Percentiles rank a stretch among this genome's conserved stretches.
Evolutionary conservation across 2,888 invertebrate genomes (phyloP).

Genomic region (Meghimatium bilineatum): DNA sequence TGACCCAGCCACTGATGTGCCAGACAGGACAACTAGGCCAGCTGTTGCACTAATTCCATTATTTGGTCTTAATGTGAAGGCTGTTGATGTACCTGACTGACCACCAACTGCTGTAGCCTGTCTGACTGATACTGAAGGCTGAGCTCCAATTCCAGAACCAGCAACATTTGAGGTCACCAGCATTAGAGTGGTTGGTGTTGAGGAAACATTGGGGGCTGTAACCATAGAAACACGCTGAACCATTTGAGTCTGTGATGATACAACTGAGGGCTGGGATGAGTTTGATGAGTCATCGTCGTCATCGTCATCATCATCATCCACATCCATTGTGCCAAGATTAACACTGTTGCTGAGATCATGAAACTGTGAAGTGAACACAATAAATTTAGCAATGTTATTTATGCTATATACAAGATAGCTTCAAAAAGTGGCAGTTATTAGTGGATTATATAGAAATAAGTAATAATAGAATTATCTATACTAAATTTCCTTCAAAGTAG

Average conservation of each 20-base stretch:
- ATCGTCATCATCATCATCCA: conserved; percentile 47
- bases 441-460: no score
- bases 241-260: conserved; percentile 53
- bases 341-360: conserved; percentile 71
- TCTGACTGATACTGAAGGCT: conserved; percentile 42
- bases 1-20: conserved; percentile 57
- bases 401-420: no score
- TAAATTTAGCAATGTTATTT: neutral
- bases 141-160: conserved; percentile 41
- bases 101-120: conserved; percentile 51
- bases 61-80: conserved; percentile 54
- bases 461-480: no score
- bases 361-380: conserved; percentile 60
- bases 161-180: conserved; percentile 54
- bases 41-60: conserved; percentile 56
- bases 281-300: conserved; percentile 52
- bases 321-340: conserved; percentile 64
- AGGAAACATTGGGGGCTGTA: conserved; percentile 30
- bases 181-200: conserved; percentile 66
- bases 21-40: conserved; percentile 66
- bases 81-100: conserved; percentile 43
- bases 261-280: conserved; percentile 48
- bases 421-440: no score
- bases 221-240: conserved; percentile 46
- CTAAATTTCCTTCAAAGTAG: no score